These are phyloP conservation scores for Archocentrus centrarchus DNA, from an alignment of 2,113 vertebrate genomes.

Conservation along the genomic window DNA sequence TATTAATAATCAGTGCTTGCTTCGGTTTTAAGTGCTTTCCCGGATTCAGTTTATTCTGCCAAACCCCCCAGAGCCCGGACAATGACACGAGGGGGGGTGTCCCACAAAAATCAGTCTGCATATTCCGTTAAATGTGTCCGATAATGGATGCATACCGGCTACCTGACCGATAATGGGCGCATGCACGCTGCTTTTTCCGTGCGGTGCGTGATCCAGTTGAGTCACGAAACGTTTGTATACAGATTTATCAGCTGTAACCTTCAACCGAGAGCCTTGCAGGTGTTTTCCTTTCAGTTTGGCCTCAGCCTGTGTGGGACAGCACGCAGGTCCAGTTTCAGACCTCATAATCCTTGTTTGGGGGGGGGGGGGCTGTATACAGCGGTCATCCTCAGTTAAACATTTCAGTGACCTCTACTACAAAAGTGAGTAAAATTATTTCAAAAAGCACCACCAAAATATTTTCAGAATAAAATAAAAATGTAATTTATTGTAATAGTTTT, in stretches of 20 bases:
- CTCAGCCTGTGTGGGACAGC: background rate
- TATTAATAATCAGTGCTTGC: background rate
- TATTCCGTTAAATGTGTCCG: background rate
- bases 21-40: background rate
- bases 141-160: background rate
- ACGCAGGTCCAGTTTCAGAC: background rate
- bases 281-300: background rate
- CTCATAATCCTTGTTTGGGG: background rate
- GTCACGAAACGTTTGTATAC: slow-evolving; percentile 24
- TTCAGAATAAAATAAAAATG: background rate
- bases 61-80: background rate
- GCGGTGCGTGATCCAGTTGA: slow-evolving; percentile 4
- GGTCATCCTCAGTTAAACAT: background rate
- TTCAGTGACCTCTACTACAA: background rate
- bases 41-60: background rate
- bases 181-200: background rate
- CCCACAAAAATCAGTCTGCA: background rate
- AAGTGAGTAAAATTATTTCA: background rate
- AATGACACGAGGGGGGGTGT: rapidly evolving
- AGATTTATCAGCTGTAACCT: slow-evolving; percentile 3
- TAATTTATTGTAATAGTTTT: rapidly evolving
- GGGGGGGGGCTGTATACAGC: background rate
- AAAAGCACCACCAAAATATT: background rate
- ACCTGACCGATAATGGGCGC: background rate
- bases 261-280: background rate